phyloP scores from a whole-genome alignment of 2,113 vertebrate genomes.

The Mastomys natalensis region DNA sequence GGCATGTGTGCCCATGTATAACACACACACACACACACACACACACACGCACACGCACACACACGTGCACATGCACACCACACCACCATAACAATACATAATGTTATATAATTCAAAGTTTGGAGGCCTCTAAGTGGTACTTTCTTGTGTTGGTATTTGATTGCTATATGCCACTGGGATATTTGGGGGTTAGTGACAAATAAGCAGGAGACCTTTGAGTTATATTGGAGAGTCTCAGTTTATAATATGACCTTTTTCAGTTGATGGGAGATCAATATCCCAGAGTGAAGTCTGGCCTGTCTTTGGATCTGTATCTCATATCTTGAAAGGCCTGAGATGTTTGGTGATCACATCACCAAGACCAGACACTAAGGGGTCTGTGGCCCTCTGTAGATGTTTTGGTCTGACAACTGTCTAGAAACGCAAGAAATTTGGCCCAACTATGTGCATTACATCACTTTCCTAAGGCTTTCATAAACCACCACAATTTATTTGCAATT shows the following conservation, averaged over 20 bases:
- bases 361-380: background rate
- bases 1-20: background rate
- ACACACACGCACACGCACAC: background rate
- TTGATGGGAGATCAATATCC: background rate
- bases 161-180: background rate
- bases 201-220: background rate
- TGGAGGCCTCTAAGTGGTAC: background rate
- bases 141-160: background rate
- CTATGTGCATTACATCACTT: background rate
- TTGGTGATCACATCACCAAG: background rate
- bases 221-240: background rate
- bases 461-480: background rate
- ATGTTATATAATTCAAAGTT: background rate
- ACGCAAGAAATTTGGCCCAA: background rate
- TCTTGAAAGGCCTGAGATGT: background rate
- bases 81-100: background rate
- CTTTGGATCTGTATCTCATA: background rate
- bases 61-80: background rate
- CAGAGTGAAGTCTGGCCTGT: background rate
- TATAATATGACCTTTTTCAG: background rate
- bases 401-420: slow-evolving; percentile 18
- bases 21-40: background rate
- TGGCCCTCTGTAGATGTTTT: background rate
- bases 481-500: background rate
- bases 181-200: background rate